Evolutionary conservation across 2,113 vertebrate species (phyloP), one percentile per base, ranked within the genome.

Genomic region (Amphilophus citrinellus): DNA sequence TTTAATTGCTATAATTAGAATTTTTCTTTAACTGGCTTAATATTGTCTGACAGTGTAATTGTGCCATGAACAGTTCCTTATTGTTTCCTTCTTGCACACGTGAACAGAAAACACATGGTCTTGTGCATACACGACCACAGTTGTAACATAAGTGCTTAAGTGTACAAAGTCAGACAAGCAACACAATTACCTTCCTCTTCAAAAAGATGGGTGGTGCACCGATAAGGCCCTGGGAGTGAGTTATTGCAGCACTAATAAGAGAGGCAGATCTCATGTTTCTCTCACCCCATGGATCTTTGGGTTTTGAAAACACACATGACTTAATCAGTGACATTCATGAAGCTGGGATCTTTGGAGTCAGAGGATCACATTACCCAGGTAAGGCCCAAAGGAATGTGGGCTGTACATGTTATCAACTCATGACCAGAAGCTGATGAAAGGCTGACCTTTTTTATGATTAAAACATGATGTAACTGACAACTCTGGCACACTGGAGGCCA

Each of bases 351-450:
- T 90, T 56, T 76, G 58, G 86, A 85, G 83, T 84, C 66, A 32
- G 27, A 60, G 87, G 90, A 92, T 95, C 89, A 60, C 65, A 84
- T 95, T 94, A 91, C 90, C 24, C 91, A 92, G 85, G 88, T 91
- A 89, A 87, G 89, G 84, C 78, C 61, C 61, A 5, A 1, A 93
- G 91, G 92, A 94, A 93, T 94, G 91, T 56, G 20, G 77, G 89
- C 86, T 85, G 89, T 86, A 91, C 80, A 42, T 47, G 86, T 92
- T 91, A 92, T 94, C 90, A 81, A 86, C 88, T 82, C 79, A 61
- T 60, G 87, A 91, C 80, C 89, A 73, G 86, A 17, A 87, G 79
- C 61, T 10, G 92, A 87, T 89, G 91, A 93, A 91, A 95, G 88
- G 85, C 80, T 80, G 86, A 93, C 90, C 90, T 94, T 88, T 91